These are phyloP conservation scores for Pontoporia blainvillei DNA, from an alignment of 2,113 vertebrate species.

Conservation along the genomic window DNA sequence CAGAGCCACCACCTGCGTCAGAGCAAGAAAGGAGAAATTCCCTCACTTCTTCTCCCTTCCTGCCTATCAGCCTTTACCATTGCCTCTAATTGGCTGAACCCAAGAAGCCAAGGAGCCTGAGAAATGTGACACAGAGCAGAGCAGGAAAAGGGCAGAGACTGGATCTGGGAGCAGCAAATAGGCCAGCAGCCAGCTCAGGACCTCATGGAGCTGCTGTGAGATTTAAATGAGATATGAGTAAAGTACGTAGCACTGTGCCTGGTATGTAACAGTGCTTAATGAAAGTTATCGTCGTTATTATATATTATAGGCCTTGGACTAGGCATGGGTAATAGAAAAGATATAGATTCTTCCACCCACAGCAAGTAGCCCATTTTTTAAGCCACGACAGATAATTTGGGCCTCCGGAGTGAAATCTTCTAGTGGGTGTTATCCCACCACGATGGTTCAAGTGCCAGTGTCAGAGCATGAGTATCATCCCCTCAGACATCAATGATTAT, in stretches of 20 bases:
- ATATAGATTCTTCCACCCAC: neutral
- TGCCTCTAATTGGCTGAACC: neutral
- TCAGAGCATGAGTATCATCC: neutral
- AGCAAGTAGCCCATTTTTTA: neutral
- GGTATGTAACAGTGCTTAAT: neutral
- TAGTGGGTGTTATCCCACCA: neutral
- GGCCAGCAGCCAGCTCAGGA: neutral
- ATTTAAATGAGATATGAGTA: neutral
- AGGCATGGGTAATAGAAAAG: neutral
- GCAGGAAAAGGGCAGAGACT: neutral
- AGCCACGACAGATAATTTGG: neutral
- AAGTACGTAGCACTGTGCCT: neutral
- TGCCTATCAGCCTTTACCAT: neutral
- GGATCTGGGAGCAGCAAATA: neutral
- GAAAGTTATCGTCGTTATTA: neutral
- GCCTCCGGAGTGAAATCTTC: neutral
- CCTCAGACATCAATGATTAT: neutral
- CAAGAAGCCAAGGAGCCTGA: neutral
- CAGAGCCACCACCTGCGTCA: accelerated
- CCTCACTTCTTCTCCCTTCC: neutral
- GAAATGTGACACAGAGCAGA: neutral
- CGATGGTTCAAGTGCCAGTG: neutral
- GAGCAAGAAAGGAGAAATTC: neutral
- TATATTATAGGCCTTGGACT: neutral
- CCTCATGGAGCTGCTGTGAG: neutral